These are phyloP conservation scores for Austrofundulus limnaeus DNA, from an alignment of 2,113 vertebrate genomes.

Conservation along the genomic window DNA sequence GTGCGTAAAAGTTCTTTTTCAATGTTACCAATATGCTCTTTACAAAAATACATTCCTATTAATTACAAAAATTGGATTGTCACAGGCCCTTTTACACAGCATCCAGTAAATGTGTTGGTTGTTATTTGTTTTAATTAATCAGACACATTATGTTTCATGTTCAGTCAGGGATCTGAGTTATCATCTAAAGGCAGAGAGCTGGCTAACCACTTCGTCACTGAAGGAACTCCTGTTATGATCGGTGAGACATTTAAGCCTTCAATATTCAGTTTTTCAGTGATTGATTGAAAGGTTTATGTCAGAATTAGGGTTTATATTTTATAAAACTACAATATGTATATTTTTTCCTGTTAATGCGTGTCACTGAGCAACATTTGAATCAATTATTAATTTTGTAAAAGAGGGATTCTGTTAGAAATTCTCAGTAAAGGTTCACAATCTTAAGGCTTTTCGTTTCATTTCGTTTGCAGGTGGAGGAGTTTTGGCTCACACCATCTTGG, in stretches of 20 bases:
- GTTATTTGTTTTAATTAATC: no score
- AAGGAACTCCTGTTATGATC: conserved; percentile 95
- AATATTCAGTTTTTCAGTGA: no score
- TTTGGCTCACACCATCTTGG: conserved; percentile 95
- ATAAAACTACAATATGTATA: background rate
- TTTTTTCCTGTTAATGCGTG: background rate
- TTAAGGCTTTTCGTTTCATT: background rate
- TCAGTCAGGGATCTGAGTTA: conserved; percentile 91
- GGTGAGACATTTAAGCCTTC: conserved; percentile 77
- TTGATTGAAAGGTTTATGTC: no score
- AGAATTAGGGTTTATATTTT: no score
- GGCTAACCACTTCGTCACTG: conserved; percentile 88
- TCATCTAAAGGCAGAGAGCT: conserved; percentile 88
- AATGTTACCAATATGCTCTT: no score
- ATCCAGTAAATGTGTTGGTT: background rate
- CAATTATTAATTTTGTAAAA: background rate
- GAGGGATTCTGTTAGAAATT: background rate
- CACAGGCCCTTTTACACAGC: no score
- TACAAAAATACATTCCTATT: no score
- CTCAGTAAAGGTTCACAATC: background rate
- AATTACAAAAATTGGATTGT: no score
- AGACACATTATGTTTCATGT: conserved; percentile 2
- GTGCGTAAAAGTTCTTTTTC: no score
- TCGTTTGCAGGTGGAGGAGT: conserved; percentile 87
- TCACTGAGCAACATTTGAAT: background rate